Evolutionary conservation across 1,140 invertebrate genomes (phyloP).

Genomic region (Octopus sinensis): DNA sequence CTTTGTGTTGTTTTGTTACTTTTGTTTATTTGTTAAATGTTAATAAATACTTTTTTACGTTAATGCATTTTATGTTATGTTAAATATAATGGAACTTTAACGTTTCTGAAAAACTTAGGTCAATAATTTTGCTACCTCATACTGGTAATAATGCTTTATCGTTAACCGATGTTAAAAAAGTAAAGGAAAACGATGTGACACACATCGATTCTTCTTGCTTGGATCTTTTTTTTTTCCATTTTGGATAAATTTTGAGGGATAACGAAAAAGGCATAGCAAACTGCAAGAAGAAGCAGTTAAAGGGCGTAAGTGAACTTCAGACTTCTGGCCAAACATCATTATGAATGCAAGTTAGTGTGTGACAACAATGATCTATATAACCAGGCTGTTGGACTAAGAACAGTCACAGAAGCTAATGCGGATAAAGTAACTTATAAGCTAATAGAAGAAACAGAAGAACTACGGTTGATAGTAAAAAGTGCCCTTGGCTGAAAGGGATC

Average conservation of each 20-base stretch:
- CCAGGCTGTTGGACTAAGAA: background rate
- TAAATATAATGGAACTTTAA: no score
- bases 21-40: no score
- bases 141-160: no score
- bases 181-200: no score
- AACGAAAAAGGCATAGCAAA: background rate
- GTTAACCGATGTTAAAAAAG: no score
- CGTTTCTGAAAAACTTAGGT: no score
- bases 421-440: background rate
- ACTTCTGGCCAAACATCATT: background rate
- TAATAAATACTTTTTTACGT: no score
- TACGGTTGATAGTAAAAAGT: background rate
- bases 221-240: background rate
- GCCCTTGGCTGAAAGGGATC: background rate
- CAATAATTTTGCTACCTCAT: no score
- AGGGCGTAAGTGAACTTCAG: background rate
- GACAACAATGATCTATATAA: background rate
- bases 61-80: no score
- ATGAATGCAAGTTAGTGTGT: background rate
- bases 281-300: background rate
- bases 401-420: background rate
- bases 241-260: background rate
- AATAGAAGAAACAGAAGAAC: slow-evolving; percentile 2
- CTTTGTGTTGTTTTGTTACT: no score
- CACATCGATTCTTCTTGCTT: no score